Evolutionary conservation across 2,888 invertebrate genomes (phyloP).

Genomic region (Apantesis nais): DNA sequence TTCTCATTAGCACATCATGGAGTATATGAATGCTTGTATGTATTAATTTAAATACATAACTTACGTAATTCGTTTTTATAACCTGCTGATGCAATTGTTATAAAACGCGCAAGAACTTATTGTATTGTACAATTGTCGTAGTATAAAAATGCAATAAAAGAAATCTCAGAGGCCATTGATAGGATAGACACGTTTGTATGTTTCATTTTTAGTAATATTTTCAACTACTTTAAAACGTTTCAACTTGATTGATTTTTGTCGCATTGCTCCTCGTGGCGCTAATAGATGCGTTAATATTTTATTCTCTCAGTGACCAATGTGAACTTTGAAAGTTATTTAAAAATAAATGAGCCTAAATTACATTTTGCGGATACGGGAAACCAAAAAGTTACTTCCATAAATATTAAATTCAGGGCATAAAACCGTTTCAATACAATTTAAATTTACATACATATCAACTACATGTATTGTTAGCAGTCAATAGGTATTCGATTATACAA

Average conservation of each 20-base stretch:
- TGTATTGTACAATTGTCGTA: conserved; percentile 16
- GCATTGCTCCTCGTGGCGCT: not conserved
- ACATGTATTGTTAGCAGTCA: conserved; percentile 35
- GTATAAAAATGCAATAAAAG: conserved; percentile 13
- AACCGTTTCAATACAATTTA: conserved; percentile 42
- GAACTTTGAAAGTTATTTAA: conserved; percentile 7
- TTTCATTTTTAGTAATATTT: conserved; percentile 12
- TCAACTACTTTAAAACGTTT: conserved; percentile 7
- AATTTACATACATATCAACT: conserved; percentile 33
- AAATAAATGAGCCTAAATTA: conserved; percentile 13
- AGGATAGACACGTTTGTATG: conserved; percentile 1
- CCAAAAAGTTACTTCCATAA: conserved; percentile 22
- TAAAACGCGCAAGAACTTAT: not conserved
- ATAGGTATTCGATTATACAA: conserved; percentile 40
- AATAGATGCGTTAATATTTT: conserved; percentile 2
- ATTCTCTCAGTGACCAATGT: not conserved
- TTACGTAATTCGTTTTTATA: conserved; percentile 15
- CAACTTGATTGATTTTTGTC: conserved; percentile 13
- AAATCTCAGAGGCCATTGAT: conserved; percentile 10
- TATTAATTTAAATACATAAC: conserved; percentile 18
- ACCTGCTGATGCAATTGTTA: conserved; percentile 9
- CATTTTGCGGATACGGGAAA: conserved; percentile 27
- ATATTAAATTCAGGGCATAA: conserved; percentile 27
- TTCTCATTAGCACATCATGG: conserved; percentile 13
- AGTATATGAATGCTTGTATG: conserved; percentile 3